Base-by-base conservation (phyloP, 2,797 vertebrate genomes). In the Meriones psammophilus region DNA sequence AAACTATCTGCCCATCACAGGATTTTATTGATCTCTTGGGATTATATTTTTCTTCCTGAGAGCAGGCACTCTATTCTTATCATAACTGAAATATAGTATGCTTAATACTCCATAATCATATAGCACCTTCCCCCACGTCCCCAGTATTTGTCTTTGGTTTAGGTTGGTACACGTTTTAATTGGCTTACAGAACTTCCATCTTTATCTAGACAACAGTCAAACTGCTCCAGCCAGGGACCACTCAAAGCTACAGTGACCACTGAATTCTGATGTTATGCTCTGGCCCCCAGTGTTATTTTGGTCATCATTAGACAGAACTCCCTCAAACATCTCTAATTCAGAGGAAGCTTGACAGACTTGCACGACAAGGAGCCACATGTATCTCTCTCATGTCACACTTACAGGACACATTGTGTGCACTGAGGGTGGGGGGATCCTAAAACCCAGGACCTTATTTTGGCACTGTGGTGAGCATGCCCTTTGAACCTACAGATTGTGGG, bases 81-180 rank as follows among this genome's bases (percentile, higher is more conserved):
- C 50, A 56, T 91, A 64, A 96, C 56, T 89, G 20, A 76, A 92
- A 90, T 58, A 83, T 89, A 71, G 77, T 46, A 96, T 88, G 88
- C 42, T 64, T 94, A 97, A 91, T 97, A 98, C 91, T 97, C 97
- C 42, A 79, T 56, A 92, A 95, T 94, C 66, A 66, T 50, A 58
- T 94, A 94, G 96, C 98, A 96, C 96, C 96, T 98, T 98, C 98
- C 88, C 95, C 93, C 56, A 95, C 95, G 80, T 94, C 93, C 92
- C 56, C 97, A 94, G 96, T 78, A 90, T 64, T 77, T 96, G 83
- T 33, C 26, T 91, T 92, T 92, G 30, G 15, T 94, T 97, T 91
- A 81, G 42, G 56, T 95, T 62, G 71, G 24, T 24, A 6, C 71
- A 26, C 85, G 80, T 81, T 54, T 96, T 73, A 80, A 86, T 62